Conservation (phyloP, 2,113 vertebrate species). For the Bubo scandiacus region DNA sequence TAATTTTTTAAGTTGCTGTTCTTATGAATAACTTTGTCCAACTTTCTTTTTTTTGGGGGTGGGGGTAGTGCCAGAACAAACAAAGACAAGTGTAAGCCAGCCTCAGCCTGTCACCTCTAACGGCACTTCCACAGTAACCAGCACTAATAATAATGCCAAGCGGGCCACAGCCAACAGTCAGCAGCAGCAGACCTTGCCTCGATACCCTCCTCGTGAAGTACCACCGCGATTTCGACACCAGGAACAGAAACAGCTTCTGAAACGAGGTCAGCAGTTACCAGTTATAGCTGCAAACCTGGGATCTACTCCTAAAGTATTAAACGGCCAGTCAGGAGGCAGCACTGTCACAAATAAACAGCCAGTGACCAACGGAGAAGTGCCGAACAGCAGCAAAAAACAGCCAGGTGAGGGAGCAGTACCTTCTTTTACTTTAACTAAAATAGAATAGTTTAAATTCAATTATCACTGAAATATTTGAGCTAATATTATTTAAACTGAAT, state of each 20-base stretch:
- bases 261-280: constrained; percentile 81
- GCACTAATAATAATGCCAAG: constrained; percentile 94
- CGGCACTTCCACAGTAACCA: constrained; percentile 81
- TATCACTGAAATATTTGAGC: not conserved
- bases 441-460: rapidly evolving
- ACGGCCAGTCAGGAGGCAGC: constrained; percentile 74
- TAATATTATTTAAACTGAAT: rapidly evolving
- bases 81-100: constrained; percentile 86
- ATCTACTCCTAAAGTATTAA: constrained; percentile 79
- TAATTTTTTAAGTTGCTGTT: not conserved
- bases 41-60: constrained; percentile 69
- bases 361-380: constrained; percentile 80
- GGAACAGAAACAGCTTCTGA: constrained; percentile 89
- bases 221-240: constrained; percentile 85
- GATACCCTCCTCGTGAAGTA: constrained; percentile 87
- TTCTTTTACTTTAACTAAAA: not conserved
- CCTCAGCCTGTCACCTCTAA: constrained; percentile 78
- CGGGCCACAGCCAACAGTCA: constrained; percentile 84
- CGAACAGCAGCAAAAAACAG: constrained; percentile 76
- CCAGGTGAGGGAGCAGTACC: constrained; percentile 75
- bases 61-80: constrained; percentile 88
- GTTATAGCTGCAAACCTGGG: constrained; percentile 85
- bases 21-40: constrained; percentile 52
- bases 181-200: constrained; percentile 80
- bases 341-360: constrained; percentile 69